These are phyloP conservation scores for Alcedo quadribrachys DNA, from an alignment of 2,797 vertebrate genomes.

Conservation along the genomic window DNA sequence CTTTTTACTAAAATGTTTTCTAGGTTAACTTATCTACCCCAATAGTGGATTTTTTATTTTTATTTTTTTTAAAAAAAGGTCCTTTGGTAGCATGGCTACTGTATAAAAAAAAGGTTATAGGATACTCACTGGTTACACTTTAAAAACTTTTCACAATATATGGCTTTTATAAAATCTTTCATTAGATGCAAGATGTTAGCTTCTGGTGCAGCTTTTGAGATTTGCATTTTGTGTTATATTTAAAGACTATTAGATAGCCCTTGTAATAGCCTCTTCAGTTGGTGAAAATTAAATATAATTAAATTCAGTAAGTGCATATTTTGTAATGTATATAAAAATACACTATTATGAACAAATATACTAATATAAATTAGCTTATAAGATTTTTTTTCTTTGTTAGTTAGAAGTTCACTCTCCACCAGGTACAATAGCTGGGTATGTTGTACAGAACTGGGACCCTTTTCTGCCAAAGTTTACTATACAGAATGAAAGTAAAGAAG, in stretches of 20 bases:
- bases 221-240: background rate
- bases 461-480: slow-evolving; percentile 82
- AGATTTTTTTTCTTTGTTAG: slow-evolving; percentile 49
- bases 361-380: background rate
- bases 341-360: accelerated
- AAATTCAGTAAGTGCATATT: background rate
- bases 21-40: background rate
- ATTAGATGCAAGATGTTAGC: background rate
- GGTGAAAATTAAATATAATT: background rate
- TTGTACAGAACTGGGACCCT: slow-evolving; percentile 84
- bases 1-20: background rate
- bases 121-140: background rate
- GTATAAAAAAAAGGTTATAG: background rate
- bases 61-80: background rate
- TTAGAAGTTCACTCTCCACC: slow-evolving; percentile 84
- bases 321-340: background rate
- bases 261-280: background rate
- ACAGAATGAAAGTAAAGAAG: slow-evolving; percentile 81
- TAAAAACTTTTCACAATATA: background rate
- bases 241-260: background rate
- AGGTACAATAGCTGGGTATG: slow-evolving; percentile 77
- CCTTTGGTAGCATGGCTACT: background rate
- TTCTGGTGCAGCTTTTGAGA: background rate
- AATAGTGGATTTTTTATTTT: background rate
- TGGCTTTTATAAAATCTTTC: background rate